Base-by-base conservation (phyloP, 2,113 vertebrate genomes). In the Calypte anna region DNA sequence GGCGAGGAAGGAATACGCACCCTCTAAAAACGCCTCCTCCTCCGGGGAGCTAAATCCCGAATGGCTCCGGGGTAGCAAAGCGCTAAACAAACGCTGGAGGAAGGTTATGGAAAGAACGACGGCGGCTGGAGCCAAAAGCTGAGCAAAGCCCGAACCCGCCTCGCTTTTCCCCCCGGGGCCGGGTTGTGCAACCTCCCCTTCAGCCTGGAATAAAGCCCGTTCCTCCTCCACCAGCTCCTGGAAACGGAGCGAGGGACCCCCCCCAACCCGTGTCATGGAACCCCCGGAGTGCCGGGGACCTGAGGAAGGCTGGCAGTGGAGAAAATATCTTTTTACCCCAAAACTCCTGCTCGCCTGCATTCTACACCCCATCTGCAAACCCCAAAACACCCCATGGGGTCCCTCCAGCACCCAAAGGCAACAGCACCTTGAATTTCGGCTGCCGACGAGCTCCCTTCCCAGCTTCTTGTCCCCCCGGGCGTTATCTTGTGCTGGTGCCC, bases 161-260 rank as follows among this genome's bases (percentile, higher is more conserved):
- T 95, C 12, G 13, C 88, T 85, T 64, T 93, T 93, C 82, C 96
- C 91, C 62, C 7, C 54, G 63, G 86, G 96, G 86, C 84, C 5
- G 17, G 7, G 80, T 95, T 95, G 90, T 95, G 95, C 95, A 96
- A 96, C 76, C 95, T 76, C 88, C 79, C 85, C 43, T 91, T 84
- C 88, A 70, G 93, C 40, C 94, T 93, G 91, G 62, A 94, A 88
- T 69, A 77, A 66, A 64, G 76, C 63, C 21, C 23, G 79, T 31
- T 86, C 82, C 91, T 93, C 94, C 93, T 83, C 84, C 46, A 2
- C 44, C 15, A 0, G 72, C 43, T 16, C 66, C 3, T 40, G 40
- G 2, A 28, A 50, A 25, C 1, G 0, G 31, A 55, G 64, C 22
- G 19, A 70, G 28, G 43, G 33, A 81, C 31, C 16, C 80, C 80